Evolutionary conservation across 2,113 vertebrate species (phyloP).

Genomic region (Aegypius monachus): DNA sequence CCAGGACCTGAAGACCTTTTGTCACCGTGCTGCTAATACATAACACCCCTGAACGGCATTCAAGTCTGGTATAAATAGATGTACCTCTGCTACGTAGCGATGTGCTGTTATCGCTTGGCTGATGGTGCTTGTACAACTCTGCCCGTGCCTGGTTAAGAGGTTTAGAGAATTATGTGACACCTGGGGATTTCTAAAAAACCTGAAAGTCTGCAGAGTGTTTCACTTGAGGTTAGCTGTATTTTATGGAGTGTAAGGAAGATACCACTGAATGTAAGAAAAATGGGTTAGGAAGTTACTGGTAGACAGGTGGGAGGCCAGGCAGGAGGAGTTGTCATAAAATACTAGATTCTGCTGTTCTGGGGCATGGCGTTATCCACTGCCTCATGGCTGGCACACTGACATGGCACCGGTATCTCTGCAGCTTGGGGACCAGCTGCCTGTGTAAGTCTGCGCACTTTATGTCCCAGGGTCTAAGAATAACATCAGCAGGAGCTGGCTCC

Average conservation of each 20-base stretch:
- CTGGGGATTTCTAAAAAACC: neutral
- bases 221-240: neutral
- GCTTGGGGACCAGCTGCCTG: neutral
- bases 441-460: neutral
- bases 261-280: neutral
- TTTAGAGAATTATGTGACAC: neutral
- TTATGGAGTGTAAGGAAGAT: neutral
- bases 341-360: neutral
- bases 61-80: neutral
- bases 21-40: neutral
- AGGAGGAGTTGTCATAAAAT: neutral
- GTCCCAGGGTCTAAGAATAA: neutral
- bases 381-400: fast-evolving
- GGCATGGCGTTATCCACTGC: neutral
- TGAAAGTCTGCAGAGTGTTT: neutral
- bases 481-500: neutral
- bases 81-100: fast-evolving
- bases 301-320: neutral
- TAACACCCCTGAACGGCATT: neutral
- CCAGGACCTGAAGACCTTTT: neutral
- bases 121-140: neutral
- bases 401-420: neutral
- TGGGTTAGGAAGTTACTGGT: neutral
- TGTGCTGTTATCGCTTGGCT: neutral
- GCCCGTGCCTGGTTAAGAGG: fast-evolving